Base-by-base conservation (phyloP, 2,113 vertebrate genomes). In the Motacilla alba region DNA sequence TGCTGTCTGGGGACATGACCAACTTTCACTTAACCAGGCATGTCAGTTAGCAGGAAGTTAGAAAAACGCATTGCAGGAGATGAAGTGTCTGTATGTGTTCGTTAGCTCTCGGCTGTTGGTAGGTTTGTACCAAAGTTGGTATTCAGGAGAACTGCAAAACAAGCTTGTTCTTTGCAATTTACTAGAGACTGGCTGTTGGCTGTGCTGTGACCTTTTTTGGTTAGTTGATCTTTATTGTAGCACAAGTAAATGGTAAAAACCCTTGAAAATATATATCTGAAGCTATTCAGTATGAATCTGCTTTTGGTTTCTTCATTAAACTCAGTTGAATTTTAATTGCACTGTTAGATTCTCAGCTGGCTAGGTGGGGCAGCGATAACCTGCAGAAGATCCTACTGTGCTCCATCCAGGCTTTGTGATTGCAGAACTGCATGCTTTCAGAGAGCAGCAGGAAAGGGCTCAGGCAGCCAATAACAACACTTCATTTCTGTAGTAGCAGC, bases 1-100 rank as follows among this genome's bases (percentile, higher is more conserved):
- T 67, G 89, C 89, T 67, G 47, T 95, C 95, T 93, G 79, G 95
- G 96, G 96, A 96, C 94, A 4, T 96, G 89, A 87, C 96, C 96
- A 95, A 96, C 95, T 97, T 97, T 96, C 86, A 39, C 69, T 92
- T 89, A 84, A 68, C 60, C 88, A 76, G 75, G 66, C 95, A 46
- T 69, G 81, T 90, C 93, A 84, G 67, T 88, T 84, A 87, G 47
- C 55, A 79, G 90, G 46, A 87, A 93, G 53, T 89, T 89, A 80
- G 79, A 79, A 69, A 44, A 96, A 84, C 56, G 55, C 26, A 2
- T 78, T 92, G 62, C 49, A 55, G 58, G 55, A 81, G 85, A 23
- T 83, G 44, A 81, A 93, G 58, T 41, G 44, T 26, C 30, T 82
- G 10, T 50, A 39, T 41, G 19, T 62, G 58, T 92, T 80, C 63